A percentile compares a stretch with the other conserved stretches of the same genome.
Evolutionary conservation across 2,797 vertebrate genomes (phyloP).

Genomic region (Tiaroga cobitis): DNA sequence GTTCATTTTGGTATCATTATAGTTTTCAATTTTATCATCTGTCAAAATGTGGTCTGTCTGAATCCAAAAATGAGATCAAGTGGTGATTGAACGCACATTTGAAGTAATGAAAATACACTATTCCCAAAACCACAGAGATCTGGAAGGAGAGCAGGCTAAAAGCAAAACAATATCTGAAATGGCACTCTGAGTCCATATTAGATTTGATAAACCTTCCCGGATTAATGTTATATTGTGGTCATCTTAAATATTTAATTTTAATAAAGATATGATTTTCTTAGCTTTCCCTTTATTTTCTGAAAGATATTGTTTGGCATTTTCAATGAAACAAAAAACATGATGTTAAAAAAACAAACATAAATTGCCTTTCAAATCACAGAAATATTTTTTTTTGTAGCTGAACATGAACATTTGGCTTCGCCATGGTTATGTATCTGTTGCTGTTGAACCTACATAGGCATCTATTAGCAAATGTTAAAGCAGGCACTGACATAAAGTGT

Average conservation of each 20-base stretch:
- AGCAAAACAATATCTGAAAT: constrained; percentile 14
- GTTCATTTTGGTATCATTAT: constrained; percentile 5
- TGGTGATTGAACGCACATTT: constrained; percentile 29
- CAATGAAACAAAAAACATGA: neutral
- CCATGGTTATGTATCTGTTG: neutral
- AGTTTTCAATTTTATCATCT: constrained; percentile 24
- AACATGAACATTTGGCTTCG: neutral
- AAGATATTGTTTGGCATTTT: neutral
- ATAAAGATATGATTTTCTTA: neutral
- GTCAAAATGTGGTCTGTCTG: constrained; percentile 23
- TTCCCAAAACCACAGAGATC: constrained; percentile 21
- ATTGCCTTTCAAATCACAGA: neutral
- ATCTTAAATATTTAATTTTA: neutral
- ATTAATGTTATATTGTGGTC: neutral
- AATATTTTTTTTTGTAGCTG: neutral
- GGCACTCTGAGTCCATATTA: neutral
- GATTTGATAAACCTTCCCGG: constrained; percentile 1
- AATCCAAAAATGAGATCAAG: constrained; percentile 9
- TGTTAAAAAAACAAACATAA: neutral
- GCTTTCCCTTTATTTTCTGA: neutral
- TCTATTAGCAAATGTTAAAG: constrained; percentile 10
- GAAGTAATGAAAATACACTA: constrained; percentile 36
- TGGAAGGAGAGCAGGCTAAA: constrained; percentile 17
- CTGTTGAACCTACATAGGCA: neutral
- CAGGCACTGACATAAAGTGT: neutral